Conservation (phyloP, 2,797 vertebrate genomes). For the Urosaurus nigricauda region DNA sequence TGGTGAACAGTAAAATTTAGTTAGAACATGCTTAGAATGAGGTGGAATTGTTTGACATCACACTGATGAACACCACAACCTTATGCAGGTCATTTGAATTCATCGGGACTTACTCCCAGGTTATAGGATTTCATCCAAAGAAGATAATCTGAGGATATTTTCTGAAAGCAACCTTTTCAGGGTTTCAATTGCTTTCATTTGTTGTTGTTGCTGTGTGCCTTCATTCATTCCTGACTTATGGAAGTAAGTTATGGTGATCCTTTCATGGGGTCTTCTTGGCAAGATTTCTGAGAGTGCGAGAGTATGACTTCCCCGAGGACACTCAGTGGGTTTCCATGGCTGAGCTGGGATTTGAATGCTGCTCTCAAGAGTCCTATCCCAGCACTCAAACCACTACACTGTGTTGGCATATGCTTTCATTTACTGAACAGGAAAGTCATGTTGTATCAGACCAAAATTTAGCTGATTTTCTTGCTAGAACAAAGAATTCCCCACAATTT, state of each 20-base stretch:
- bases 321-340: too few relatives aligned
- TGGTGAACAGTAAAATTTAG: neutral
- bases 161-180: neutral
- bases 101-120: too few relatives aligned
- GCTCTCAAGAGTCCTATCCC: too few relatives aligned
- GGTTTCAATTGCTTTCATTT: neutral
- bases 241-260: too few relatives aligned
- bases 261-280: too few relatives aligned
- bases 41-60: neutral
- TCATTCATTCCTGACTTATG: too few relatives aligned
- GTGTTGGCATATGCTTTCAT: neutral
- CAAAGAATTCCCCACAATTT: neutral
- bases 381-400: too few relatives aligned
- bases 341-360: too few relatives aligned
- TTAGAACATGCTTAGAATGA: neutral
- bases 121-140: neutral
- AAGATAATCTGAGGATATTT: neutral
- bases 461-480: neutral
- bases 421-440: neutral
- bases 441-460: neutral
- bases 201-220: too few relatives aligned
- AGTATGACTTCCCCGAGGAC: too few relatives aligned
- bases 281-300: too few relatives aligned
- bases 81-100: neutral
- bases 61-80: neutral